Percentiles rank a stretch among this genome's conserved stretches.
phyloP scores from a whole-genome alignment of 2,797 vertebrate genomes.

The Somateria mollissima region DNA sequence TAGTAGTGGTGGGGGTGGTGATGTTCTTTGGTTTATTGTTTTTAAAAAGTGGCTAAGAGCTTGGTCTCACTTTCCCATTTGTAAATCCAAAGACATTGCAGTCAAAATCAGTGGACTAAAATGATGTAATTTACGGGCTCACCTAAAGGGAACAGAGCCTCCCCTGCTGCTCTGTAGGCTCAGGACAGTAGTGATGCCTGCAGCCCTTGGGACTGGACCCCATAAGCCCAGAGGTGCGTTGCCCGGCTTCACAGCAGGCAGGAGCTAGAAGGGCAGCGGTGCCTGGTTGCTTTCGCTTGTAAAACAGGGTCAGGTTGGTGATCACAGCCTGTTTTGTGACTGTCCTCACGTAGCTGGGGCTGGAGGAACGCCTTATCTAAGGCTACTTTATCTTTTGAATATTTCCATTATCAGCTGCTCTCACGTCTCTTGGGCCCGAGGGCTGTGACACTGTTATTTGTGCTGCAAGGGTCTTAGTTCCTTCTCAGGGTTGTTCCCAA shows the following conservation, averaged over 20 bases:
- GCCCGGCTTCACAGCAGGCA: accelerated
- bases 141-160: background rate
- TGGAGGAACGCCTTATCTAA: background rate
- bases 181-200: background rate
- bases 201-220: background rate
- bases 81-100: background rate
- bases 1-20: background rate
- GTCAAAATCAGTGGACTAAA: background rate
- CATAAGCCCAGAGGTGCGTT: background rate
- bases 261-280: background rate
- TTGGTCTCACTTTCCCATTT: background rate
- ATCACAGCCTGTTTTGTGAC: background rate
- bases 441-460: background rate
- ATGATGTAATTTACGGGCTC: background rate
- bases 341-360: background rate
- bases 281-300: background rate
- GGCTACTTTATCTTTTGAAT: background rate
- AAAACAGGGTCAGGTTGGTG: background rate
- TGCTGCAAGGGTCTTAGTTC: accelerated
- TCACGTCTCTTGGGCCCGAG: background rate
- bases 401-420: background rate
- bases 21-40: background rate
- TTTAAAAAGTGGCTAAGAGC: background rate
- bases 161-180: background rate
- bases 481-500: background rate